Base-by-base conservation (phyloP, 2,888 invertebrate genomes). In the Lottia scabra region DNA sequence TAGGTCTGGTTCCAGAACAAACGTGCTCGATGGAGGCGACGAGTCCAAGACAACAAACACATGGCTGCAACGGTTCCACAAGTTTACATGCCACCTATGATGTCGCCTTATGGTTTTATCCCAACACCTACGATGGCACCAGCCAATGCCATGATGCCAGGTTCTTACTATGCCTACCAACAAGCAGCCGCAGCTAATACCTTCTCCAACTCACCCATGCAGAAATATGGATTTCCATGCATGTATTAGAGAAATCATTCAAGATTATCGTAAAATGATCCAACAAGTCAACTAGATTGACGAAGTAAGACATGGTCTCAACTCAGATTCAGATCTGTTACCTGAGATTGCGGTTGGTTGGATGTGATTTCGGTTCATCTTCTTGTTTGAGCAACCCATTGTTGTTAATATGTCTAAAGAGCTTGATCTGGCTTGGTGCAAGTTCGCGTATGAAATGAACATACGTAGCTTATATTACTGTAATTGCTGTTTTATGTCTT, bases 1-100 rank as follows among this genome's bases (percentile, higher is more conserved):
- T n/a, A 68, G 68, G 68, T 68, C 8, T 68, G 68, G 68, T 68
- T 68, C 68, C 68, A 68, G 62, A 68, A 68, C 68, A 68, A 68
- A 38, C 68, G 68, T 56, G 68, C 68, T 62, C 68, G 68, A 38
- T 56, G 48, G 68, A 68, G 68, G 62, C 68, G 68, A 38, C 68
- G 62, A 19, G 68, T 62, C 62, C 48, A 68, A 56, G 56, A 68
- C 38, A 68, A 48, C 62, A 68, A 68, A 27, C 62, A 56, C 19
- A 19, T 56, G 56, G 27, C 68, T 19, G 56, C 68, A 15, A 38
- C 68, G 0, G 27, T 56, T 15, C 68, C 68, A 0, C 48, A 26
- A 23, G 68, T 68, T 15, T 48, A 48, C n/a, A 48, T 68, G 16
- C 48, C 62, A 19, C 56, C 68, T 1, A 38, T 62, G 16, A 62